Evolutionary conservation across 2,797 vertebrate species (phyloP), one percentile per base, ranked within the genome.

Genomic region (Sternarchorhynchus goeldii): DNA sequence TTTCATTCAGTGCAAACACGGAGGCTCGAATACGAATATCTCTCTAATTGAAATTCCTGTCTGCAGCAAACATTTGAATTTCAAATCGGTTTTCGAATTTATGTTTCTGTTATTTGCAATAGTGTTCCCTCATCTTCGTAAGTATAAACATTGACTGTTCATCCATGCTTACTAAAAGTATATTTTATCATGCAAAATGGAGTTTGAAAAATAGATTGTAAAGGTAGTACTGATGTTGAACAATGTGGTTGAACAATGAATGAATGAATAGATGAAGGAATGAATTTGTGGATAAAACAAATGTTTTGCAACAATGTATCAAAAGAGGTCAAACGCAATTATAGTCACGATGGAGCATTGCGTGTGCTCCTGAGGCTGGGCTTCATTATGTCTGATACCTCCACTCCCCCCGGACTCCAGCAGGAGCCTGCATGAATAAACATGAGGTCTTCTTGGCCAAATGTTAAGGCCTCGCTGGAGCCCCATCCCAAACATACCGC

Each of bases 401-500:
- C 86, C 86, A 89, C 90, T 93, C 90, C 90, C 84, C 76, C 83
- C 77, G 81, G 85, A 87, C 87, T 86, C 74, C 82, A 76, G 63
- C 77, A 87, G 89, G 90, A 75, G 65, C 84, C 73, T 88, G 86
- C 89, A 91, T 92, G 86, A 88, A 92, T 91, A 92, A 85, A 91
- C 90, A 88, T 88, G 81, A 86, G 84, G 72, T 76, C 87, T 87
- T 91, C 90, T 91, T 88, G 90, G 88, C 86, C 86, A 88, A 88
- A 88, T 81, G 87, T 89, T 91, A 87, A 84, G 85, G 86, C 78
- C 79, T 83, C 76, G 66, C 73, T 63, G 63, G 68, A 68, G 59
- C 82, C 57, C 83, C 80, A 81, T 66, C 73, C 79, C 82, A 85
- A 84, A 81, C 84, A 89, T 78, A 85, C 72, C 80, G 60, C 60